These are phyloP conservation scores for Eilema caniola DNA, from an alignment of 2,888 invertebrate genomes.

Conservation along the genomic window DNA sequence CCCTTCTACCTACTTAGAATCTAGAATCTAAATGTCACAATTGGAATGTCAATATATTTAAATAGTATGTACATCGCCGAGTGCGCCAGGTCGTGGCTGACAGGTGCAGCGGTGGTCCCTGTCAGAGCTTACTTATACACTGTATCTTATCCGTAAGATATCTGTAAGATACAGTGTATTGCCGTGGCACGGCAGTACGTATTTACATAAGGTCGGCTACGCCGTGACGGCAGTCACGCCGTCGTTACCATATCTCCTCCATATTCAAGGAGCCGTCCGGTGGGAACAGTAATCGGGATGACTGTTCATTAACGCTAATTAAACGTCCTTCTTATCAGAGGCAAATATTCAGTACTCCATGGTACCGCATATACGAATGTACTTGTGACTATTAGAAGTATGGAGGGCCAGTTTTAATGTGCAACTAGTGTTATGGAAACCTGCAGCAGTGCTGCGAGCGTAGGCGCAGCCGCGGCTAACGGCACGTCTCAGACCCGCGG, in stretches of 20 bases:
- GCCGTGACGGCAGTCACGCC: slow-evolving; percentile 27
- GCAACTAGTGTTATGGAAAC: slow-evolving; percentile 40
- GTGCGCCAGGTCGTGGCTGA: neutral
- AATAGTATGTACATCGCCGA: neutral
- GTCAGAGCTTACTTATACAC: neutral
- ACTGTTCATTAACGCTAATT: neutral
- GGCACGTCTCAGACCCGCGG: slow-evolving; percentile 49
- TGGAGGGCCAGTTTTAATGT: neutral
- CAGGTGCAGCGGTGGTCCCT: neutral
- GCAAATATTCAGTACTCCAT: neutral
- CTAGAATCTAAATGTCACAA: neutral
- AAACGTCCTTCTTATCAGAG: neutral
- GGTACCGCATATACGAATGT: neutral
- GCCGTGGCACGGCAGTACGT: too few species aligned
- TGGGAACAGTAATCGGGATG: neutral
- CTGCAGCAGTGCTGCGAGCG: slow-evolving; percentile 39
- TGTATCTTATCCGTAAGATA: too few species aligned
- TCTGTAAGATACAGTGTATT: too few species aligned
- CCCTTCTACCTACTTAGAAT: neutral
- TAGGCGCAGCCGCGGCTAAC: slow-evolving; percentile 41
- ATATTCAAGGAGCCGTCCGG: slow-evolving; percentile 18
- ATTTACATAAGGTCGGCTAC: neutral
- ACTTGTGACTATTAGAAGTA: too few species aligned
- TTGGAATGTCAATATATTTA: neutral
- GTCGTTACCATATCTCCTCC: slow-evolving; percentile 14